These are phyloP conservation scores for Dynastes maya DNA, from an alignment of 2,888 invertebrate genomes.

Conservation along the genomic window DNA sequence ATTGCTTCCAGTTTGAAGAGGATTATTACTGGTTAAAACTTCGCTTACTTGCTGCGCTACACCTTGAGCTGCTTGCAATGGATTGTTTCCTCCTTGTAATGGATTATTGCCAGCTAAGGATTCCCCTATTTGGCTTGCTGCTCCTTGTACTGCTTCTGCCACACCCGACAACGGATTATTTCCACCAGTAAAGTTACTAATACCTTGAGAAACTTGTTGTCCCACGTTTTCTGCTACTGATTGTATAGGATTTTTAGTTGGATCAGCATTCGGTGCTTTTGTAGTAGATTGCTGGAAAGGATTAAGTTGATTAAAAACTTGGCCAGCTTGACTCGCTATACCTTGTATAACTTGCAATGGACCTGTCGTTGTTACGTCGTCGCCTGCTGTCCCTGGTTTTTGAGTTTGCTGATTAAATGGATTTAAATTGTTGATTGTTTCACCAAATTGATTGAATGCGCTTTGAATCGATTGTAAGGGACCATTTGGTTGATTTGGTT, in stretches of 20 bases:
- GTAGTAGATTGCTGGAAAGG: conserved; percentile 50
- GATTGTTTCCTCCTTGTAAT: conserved; percentile 29
- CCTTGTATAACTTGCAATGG: conserved; percentile 53
- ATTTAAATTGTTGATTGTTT: conserved; percentile 52
- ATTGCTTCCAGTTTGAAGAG: conserved; percentile 20
- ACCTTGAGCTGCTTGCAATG: conserved; percentile 37
- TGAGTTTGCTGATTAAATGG: conserved; percentile 51
- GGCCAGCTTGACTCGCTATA: conserved; percentile 49
- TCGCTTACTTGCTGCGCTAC: conserved; percentile 47
- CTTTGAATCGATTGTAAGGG: conserved; percentile 53
- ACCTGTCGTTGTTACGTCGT: conserved; percentile 37
- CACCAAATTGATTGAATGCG: conserved; percentile 52
- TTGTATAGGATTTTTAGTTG: conserved; percentile 45
- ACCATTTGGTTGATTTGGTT: conserved; percentile 46
- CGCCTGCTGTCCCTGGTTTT: conserved; percentile 39
- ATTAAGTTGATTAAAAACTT: conserved; percentile 53
- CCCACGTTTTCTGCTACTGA: conserved; percentile 39
- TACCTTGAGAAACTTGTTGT: conserved; percentile 32
- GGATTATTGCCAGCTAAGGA: conserved; percentile 44
- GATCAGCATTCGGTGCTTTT: conserved; percentile 36
- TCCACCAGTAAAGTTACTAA: conserved; percentile 19
- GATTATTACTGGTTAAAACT: conserved; percentile 38
- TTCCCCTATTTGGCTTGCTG: conserved; percentile 51
- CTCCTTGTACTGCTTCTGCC: conserved; percentile 30
- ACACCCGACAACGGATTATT: conserved; percentile 43